A percentile compares a stretch with the other conserved stretches of the same genome.
Evolutionary conservation across 2,888 invertebrate species (phyloP).

Genomic region (Amiota mariae): DNA sequence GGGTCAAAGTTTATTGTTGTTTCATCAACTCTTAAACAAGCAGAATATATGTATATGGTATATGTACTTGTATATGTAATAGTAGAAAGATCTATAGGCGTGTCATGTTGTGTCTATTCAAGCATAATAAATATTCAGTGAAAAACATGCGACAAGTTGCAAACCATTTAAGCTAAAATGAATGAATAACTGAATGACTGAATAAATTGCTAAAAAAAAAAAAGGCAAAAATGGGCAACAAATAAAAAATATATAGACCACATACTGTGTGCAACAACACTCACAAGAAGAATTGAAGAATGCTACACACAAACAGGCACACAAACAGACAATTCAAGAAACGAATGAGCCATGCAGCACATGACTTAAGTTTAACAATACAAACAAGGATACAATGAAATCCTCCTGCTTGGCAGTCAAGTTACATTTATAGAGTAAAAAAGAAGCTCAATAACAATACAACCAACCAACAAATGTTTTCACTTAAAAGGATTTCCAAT

Average conservation of each 20-base stretch:
- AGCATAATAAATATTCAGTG: background rate
- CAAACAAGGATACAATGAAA: background rate
- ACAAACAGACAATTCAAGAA: too few relatives aligned
- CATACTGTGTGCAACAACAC: conserved; percentile 18
- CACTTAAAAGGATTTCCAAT: conserved; percentile 29
- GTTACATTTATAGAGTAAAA: background rate
- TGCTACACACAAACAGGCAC: too few relatives aligned
- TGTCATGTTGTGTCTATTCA: background rate
- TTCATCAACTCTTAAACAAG: background rate
- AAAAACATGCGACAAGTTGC: conserved; percentile 18
- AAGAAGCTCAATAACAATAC: background rate
- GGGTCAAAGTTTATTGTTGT: conserved; percentile 17
- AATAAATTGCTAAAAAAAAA: background rate
- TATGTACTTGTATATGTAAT: background rate
- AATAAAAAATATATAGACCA: conserved; percentile 19
- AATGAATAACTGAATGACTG: too few relatives aligned
- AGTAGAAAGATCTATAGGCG: background rate
- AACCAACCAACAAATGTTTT: conserved; percentile 19
- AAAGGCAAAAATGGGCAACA: background rate
- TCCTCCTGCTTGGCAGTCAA: conserved; percentile 4
- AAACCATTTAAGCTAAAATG: background rate
- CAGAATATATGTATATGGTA: background rate
- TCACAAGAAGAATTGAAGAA: too few relatives aligned
- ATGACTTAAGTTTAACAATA: background rate
- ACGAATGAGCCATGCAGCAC: background rate